Evolutionary conservation across 2,113 vertebrate genomes (phyloP), one percentile per base, ranked within the genome.

Genomic region (Corythornis vintsioides): DNA sequence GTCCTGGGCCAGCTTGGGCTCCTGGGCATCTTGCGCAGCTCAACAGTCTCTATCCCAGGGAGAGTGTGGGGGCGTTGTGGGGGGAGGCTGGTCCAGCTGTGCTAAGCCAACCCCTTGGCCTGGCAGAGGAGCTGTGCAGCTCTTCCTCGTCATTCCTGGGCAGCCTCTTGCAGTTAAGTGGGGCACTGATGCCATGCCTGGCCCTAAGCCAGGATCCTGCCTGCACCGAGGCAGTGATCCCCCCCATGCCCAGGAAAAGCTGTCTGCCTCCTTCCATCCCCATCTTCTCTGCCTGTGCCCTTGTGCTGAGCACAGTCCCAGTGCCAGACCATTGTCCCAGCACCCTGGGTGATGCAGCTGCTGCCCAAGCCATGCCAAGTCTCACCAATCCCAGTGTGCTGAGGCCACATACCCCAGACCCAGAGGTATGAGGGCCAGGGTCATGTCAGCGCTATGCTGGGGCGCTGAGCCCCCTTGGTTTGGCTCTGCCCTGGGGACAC

Each of bases 171-270:
- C 80, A 7, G 65, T 91, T 92, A 96, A 94, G 56, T 93, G 92
- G 92, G 92, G 80, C 95, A 83, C 89, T 88, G 94, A 87, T 94
- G 74, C 57, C 72, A 25, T 83, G 55, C 63, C 66, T 93, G 94
- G 89, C 74, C 53, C 15, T 9, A 1, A 20, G 89, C 91, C 91
- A 94, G 78, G 24, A 57, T 61, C 71, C 66, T 85, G 74, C 85
- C 50, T 76, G 75, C 4, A 2, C 78, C 67, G 0, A 0, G n/a
- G 42, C 74, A 76, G 86, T 94, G 86, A 70, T 71, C 47, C 20
- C 73, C 24, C 8, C 47, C 17, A 13, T 8, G 59, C 29, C 50
- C 6, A 25, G 55, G 22, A 24, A 83, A 47, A 70, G 72, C 31
- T 0, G 1, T 29, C n/a, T 35, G n/a, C 78, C 42, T 61, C 52